Evolutionary conservation across 1,140 invertebrate species (phyloP).

Genomic region (Drosophila jambulina): DNA sequence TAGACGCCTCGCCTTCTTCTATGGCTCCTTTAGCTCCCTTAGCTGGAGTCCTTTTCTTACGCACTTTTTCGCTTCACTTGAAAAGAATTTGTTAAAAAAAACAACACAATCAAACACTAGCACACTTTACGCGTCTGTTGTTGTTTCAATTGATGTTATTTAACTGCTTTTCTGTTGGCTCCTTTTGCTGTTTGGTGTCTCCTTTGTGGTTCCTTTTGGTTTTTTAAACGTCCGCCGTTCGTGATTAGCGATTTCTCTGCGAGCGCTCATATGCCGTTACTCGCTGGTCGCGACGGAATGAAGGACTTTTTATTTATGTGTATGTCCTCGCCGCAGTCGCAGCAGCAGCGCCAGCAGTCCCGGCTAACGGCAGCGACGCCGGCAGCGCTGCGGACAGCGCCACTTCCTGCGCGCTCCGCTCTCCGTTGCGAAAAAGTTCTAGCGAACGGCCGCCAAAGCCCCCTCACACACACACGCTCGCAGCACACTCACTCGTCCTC

Average conservation of each 20-base stretch:
- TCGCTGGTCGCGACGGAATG: slow-evolving; percentile 85
- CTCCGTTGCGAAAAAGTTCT: slow-evolving; percentile 64
- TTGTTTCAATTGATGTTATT: slow-evolving; percentile 15
- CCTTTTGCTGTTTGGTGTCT: slow-evolving; percentile 14
- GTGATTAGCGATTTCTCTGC: slow-evolving; percentile 75
- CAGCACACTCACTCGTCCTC: slow-evolving; percentile 7
- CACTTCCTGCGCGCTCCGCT: slow-evolving; percentile 33
- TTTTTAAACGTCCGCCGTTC: slow-evolving; percentile 64
- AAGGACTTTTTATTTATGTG: slow-evolving; percentile 85
- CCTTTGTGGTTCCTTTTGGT: slow-evolving; percentile 28
- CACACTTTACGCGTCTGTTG: slow-evolving; percentile 13
- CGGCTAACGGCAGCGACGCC: slow-evolving; percentile 34
- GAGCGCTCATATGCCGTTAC: slow-evolving; percentile 81
- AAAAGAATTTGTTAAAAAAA: slow-evolving; percentile 67
- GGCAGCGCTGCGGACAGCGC: slow-evolving; percentile 32
- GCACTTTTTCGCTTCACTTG: slow-evolving; percentile 53
- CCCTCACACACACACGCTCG: slow-evolving; percentile 18
- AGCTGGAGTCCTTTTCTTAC: slow-evolving; percentile 12
- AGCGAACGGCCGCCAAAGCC: slow-evolving; percentile 58
- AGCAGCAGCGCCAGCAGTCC: slow-evolving; percentile 21
- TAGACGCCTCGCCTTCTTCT: slow-evolving; percentile 75
- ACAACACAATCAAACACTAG: neutral
- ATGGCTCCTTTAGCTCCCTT: slow-evolving; percentile 8
- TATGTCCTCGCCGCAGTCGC: slow-evolving; percentile 74
- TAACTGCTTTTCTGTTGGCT: slow-evolving; percentile 15